Percentiles rank a stretch among this genome's conserved stretches.
Evolutionary conservation across 2,888 invertebrate genomes (phyloP).

Genomic region (Tachina grossa): DNA sequence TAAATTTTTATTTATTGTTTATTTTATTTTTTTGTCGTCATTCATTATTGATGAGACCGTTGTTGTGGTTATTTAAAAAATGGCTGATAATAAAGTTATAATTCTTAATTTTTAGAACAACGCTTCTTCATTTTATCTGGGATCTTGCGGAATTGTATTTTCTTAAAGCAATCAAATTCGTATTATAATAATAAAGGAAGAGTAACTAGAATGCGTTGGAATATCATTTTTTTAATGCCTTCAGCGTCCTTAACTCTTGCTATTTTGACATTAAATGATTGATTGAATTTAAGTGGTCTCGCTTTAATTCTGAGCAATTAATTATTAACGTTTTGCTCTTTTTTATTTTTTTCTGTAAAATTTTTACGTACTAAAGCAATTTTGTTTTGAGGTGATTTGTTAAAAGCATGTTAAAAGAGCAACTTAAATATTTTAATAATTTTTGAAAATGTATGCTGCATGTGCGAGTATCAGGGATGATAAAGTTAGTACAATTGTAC

Average conservation of each 20-base stretch:
- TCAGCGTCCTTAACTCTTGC: slow-evolving; percentile 24
- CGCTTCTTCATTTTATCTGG: slow-evolving; percentile 24
- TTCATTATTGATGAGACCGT: slow-evolving; percentile 40
- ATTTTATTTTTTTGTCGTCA: neutral
- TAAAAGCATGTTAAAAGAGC: slow-evolving; percentile 32
- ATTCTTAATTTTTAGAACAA: slow-evolving; percentile 42
- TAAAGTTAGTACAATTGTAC: no score
- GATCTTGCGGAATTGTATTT: slow-evolving; percentile 2
- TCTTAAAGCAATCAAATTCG: slow-evolving; percentile 14
- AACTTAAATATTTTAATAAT: slow-evolving; percentile 26
- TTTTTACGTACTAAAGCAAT: slow-evolving; percentile 2
- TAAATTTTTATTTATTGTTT: neutral
- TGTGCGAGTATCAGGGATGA: no score
- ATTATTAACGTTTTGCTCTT: slow-evolving; percentile 22
- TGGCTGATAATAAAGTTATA: slow-evolving; percentile 64
- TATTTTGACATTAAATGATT: slow-evolving; percentile 54
- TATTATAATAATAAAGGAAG: slow-evolving; percentile 28
- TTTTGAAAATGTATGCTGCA: slow-evolving; percentile 12
- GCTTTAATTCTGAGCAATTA: slow-evolving; percentile 52
- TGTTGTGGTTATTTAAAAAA: slow-evolving; percentile 40
- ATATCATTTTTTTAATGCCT: slow-evolving; percentile 29
- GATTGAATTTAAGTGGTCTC: slow-evolving; percentile 52
- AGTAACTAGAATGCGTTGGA: slow-evolving; percentile 19
- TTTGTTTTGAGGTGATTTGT: slow-evolving; percentile 43
- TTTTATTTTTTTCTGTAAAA: neutral